Conservation (phyloP, 2,797 vertebrate genomes). For the Enteromius fasciolatus region DNA sequence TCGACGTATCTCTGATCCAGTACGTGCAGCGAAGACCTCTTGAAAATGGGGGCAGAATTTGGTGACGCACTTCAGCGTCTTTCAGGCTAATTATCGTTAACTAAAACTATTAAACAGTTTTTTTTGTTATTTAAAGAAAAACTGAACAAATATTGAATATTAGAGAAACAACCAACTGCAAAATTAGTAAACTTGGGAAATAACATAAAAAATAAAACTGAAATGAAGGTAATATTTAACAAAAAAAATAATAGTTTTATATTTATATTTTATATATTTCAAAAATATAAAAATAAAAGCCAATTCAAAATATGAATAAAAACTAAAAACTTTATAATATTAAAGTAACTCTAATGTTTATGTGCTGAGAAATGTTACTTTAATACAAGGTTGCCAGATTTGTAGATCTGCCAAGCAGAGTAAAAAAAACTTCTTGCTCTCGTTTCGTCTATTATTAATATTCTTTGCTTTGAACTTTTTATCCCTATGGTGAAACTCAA, state of each 20-base stretch:
- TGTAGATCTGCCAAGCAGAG: not conserved
- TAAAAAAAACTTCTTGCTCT: not conserved
- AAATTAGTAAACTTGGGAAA: not conserved
- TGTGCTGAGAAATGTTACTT: not conserved
- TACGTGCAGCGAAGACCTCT: too few relatives aligned
- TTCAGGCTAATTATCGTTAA: not conserved
- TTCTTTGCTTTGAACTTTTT: slow-evolving; percentile 30
- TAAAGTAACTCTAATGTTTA: not conserved
- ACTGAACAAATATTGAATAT: not conserved
- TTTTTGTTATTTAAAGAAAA: too few relatives aligned
- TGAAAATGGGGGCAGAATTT: not conserved
- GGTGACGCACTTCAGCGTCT: not conserved
- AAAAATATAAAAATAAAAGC: not conserved
- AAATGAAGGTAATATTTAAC: not conserved
- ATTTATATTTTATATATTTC: too few relatives aligned
- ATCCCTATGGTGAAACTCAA: slow-evolving; percentile 28
- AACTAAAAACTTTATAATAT: not conserved
- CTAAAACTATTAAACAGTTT: not conserved
- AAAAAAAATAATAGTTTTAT: not conserved
- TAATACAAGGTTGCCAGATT: slow-evolving; percentile 12
- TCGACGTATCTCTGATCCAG: too few relatives aligned
- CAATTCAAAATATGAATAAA: not conserved
- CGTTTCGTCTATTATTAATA: slow-evolving; percentile 18
- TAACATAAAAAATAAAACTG: not conserved
- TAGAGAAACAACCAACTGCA: not conserved